Percentiles rank a stretch among this genome's conserved stretches.
phyloP scores from a whole-genome alignment of 2,888 invertebrate genomes.

The Drosophila formosana region DNA sequence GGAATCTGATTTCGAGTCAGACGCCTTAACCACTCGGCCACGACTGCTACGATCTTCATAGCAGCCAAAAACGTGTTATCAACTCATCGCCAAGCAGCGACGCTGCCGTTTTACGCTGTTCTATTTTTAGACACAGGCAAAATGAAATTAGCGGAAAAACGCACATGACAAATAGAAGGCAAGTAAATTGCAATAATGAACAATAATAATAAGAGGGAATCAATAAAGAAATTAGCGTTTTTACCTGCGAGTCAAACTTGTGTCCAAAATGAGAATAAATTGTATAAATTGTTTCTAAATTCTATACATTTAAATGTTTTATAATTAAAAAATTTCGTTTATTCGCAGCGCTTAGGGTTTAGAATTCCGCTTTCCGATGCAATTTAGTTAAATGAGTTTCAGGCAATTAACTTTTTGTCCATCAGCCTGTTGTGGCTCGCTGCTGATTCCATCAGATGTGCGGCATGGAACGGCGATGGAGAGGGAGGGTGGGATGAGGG shows the following conservation, averaged over 20 bases:
- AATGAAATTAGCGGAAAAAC: background rate
- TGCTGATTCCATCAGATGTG: slow-evolving; percentile 13
- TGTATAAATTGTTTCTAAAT: too few relatives aligned
- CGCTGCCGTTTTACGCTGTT: background rate
- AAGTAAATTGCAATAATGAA: background rate
- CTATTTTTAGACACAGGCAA: slow-evolving; percentile 9
- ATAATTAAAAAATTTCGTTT: too few relatives aligned
- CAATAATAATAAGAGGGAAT: too few relatives aligned
- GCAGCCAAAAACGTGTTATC: background rate
- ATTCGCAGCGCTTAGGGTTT: too few relatives aligned
- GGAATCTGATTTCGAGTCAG: slow-evolving; percentile 87
- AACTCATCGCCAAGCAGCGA: background rate
- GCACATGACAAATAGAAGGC: background rate
- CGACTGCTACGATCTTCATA: slow-evolving; percentile 77
- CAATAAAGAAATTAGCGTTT: too few relatives aligned
- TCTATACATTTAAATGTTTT: too few relatives aligned
- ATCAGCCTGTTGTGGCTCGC: background rate
- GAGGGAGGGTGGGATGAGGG: background rate
- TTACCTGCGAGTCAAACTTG: too few relatives aligned
- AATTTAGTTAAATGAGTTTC: background rate
- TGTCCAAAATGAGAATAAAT: too few relatives aligned
- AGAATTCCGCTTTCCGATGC: too few relatives aligned
- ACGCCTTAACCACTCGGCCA: slow-evolving; percentile 86
- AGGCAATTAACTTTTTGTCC: slow-evolving; percentile 1
- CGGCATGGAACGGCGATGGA: slow-evolving; percentile 3